These are phyloP conservation scores for Aricia agestis DNA, from an alignment of 1,140 invertebrate species.

Conservation along the genomic window DNA sequence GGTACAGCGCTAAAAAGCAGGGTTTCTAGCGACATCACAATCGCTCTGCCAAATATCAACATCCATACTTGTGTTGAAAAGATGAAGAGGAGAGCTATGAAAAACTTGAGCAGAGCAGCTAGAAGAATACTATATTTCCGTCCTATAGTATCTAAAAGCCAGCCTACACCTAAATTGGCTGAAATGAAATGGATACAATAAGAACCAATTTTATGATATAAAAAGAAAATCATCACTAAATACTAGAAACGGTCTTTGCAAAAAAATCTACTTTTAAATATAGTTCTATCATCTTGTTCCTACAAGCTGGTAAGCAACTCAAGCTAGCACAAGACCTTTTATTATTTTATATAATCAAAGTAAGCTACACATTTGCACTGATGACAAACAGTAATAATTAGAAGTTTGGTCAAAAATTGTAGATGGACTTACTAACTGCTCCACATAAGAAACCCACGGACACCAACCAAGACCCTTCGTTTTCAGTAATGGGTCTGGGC, in stretches of 20 bases:
- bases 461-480: slow-evolving; percentile 59
- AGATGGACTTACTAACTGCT: slow-evolving; percentile 36
- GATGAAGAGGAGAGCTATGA: neutral
- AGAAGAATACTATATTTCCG: slow-evolving; percentile 11
- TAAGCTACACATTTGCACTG: too few species aligned
- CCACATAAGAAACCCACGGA: slow-evolving; percentile 40
- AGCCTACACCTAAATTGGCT: neutral
- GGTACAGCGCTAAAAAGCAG: neutral
- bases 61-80: slow-evolving; percentile 11
- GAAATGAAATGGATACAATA: neutral
- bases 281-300: too few species aligned
- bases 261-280: too few species aligned
- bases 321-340: too few species aligned
- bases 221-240: too few species aligned
- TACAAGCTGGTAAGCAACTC: too few species aligned
- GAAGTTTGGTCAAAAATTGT: too few species aligned
- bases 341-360: too few species aligned
- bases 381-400: too few species aligned
- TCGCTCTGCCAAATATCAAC: slow-evolving; percentile 5
- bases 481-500: slow-evolving; percentile 43
- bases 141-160: neutral
- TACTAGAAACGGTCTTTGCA: too few species aligned
- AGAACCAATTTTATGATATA: too few species aligned
- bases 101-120: neutral
- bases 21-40: neutral